A percentile compares a stretch with the other conserved stretches of the same genome.
Evolutionary conservation across 2,888 invertebrate genomes (phyloP).

Genomic region (Xanthorhoe spadicearia): DNA sequence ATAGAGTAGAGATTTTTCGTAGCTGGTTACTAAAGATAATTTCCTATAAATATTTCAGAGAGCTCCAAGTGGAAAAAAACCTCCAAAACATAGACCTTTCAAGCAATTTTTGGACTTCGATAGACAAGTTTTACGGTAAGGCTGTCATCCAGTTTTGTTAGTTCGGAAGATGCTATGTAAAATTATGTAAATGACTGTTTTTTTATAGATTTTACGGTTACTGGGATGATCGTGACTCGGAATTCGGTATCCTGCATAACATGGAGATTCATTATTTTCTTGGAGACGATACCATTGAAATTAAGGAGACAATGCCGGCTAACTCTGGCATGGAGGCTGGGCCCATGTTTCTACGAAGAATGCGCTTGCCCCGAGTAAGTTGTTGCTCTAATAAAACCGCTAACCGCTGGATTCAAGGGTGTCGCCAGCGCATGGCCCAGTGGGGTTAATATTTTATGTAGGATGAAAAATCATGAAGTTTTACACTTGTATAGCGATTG

Average conservation of each 20-base stretch:
- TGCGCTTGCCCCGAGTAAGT: slow-evolving; percentile 90
- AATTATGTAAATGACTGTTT: too few species aligned
- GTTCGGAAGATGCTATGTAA: background rate
- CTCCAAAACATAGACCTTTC: slow-evolving; percentile 86
- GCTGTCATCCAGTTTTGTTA: background rate
- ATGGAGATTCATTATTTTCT: slow-evolving; percentile 93
- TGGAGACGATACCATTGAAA: slow-evolving; percentile 95
- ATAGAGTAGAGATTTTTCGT: too few species aligned
- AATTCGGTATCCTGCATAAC: slow-evolving; percentile 91
- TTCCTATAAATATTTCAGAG: slow-evolving; percentile 56
- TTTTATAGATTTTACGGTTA: slow-evolving; percentile 90
- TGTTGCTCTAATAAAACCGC: background rate
- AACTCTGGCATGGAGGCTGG: slow-evolving; percentile 90
- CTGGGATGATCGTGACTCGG: slow-evolving; percentile 93
- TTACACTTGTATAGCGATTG: too few species aligned
- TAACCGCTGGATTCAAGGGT: too few species aligned
- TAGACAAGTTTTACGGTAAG: slow-evolving; percentile 85
- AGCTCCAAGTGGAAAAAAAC: slow-evolving; percentile 49
- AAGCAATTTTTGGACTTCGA: slow-evolving; percentile 94
- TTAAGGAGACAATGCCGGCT: slow-evolving; percentile 88
- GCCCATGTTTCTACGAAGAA: slow-evolving; percentile 89
- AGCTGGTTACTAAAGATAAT: background rate
- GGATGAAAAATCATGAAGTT: too few species aligned
- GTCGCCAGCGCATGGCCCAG: too few species aligned
- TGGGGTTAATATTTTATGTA: too few species aligned